A percentile compares a stretch with the other conserved stretches of the same genome.
Conservation (phyloP, 1,140 invertebrate genomes). For the Ylistrum balloti region DNA sequence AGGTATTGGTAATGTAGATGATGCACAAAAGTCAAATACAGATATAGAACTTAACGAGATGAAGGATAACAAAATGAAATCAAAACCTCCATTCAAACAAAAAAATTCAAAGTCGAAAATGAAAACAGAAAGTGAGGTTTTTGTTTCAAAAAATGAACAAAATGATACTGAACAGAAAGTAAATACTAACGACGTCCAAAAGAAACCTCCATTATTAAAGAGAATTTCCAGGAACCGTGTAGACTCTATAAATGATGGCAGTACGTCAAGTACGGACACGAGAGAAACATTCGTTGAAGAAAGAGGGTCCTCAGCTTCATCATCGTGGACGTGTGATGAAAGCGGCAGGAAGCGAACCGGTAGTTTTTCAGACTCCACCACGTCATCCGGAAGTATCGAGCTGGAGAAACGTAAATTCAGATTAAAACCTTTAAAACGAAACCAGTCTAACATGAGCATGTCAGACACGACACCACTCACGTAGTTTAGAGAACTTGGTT, state of each 20-base stretch:
- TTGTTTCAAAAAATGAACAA: not conserved
- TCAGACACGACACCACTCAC: not conserved
- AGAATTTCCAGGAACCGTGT: not conserved
- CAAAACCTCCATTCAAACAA: not conserved
- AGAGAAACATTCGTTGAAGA: not conserved
- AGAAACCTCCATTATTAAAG: not conserved
- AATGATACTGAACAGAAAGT: not conserved
- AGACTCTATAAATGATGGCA: not conserved
- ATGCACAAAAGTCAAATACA: not conserved
- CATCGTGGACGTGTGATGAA: not conserved
- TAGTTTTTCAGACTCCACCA: not conserved
- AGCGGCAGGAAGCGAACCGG: not conserved
- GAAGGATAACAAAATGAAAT: not conserved
- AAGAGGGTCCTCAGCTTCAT: not conserved
- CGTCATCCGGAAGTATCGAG: conserved; percentile 21
- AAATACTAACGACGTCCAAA: not conserved
- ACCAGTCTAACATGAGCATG: conserved; percentile 24
- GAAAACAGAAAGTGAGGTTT: not conserved
- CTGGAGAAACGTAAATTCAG: not conserved
- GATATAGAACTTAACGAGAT: not conserved
- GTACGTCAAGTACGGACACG: not conserved
- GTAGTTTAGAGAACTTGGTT: not conserved
- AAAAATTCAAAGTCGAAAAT: not conserved
- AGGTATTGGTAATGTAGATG: not conserved
- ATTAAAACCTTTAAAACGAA: conserved; percentile 19